Evolutionary conservation across 1,140 invertebrate genomes (phyloP).

Genomic region (Zaprionus africanus): DNA sequence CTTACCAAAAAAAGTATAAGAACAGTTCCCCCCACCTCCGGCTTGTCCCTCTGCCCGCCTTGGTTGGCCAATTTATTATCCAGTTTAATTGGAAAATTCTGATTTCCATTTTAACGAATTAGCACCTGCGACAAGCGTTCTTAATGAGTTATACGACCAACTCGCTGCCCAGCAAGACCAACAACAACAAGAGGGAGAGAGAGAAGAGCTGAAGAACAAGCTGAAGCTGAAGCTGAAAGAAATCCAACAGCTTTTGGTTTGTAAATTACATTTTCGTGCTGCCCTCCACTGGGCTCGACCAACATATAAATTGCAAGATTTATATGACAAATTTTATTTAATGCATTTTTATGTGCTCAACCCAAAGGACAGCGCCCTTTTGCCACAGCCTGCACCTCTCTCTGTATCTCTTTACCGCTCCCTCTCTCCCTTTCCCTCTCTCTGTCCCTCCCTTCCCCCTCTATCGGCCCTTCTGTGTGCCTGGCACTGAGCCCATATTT

Average conservation of each 20-base stretch:
- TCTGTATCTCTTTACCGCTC: neutral
- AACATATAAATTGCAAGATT: slow-evolving; percentile 82
- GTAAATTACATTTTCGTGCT: slow-evolving; percentile 77
- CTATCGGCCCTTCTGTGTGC: neutral
- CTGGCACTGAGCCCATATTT: slow-evolving; percentile 49
- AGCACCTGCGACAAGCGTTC: slow-evolving; percentile 80
- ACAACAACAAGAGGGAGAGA: neutral
- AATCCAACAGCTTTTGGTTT: slow-evolving; percentile 64
- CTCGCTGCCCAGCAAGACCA: slow-evolving; percentile 44
- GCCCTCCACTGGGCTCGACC: slow-evolving; percentile 19
- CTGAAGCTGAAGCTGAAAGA: slow-evolving; percentile 31
- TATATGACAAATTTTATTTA: slow-evolving; percentile 83
- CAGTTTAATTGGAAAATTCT: slow-evolving; percentile 83
- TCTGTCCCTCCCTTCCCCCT: neutral
- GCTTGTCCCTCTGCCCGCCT: slow-evolving; percentile 17
- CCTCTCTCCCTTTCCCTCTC: neutral
- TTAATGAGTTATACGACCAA: slow-evolving; percentile 78
- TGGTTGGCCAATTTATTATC: slow-evolving; percentile 78
- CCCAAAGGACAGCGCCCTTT: slow-evolving; percentile 40
- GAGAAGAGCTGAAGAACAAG: slow-evolving; percentile 1
- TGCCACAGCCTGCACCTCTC: neutral
- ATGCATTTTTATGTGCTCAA: slow-evolving; percentile 76
- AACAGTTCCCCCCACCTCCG: slow-evolving; percentile 17
- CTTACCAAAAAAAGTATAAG: slow-evolving; percentile 21
- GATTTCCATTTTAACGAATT: slow-evolving; percentile 83